A percentile compares a stretch with the other conserved stretches of the same genome.
These are phyloP conservation scores for Agriopis aurantiaria DNA, from an alignment of 2,888 invertebrate genomes.

Conservation along the genomic window DNA sequence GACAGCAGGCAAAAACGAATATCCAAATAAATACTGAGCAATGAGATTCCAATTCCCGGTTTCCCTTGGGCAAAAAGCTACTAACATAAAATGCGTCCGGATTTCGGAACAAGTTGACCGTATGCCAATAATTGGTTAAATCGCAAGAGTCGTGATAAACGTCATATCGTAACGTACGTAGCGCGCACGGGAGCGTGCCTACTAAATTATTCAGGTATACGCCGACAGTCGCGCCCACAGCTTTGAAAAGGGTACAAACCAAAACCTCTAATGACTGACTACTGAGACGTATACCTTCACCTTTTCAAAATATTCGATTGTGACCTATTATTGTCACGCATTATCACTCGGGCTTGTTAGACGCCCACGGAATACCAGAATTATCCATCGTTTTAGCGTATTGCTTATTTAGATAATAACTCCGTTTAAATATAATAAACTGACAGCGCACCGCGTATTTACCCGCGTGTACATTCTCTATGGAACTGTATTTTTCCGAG, in stretches of 20 bases:
- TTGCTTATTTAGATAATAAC: conserved; percentile 17
- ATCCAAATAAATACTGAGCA: conserved; percentile 42
- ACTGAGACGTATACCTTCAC: conserved; percentile 48
- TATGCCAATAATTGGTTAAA: conserved; percentile 54
- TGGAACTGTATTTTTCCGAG: too few species aligned
- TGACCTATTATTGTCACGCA: conserved; percentile 33
- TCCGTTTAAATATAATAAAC: neutral
- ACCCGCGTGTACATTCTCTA: neutral
- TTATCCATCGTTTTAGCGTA: conserved; percentile 15
- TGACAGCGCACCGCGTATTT: neutral
- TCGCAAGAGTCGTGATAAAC: conserved; percentile 56
- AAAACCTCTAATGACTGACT: conserved; percentile 59
- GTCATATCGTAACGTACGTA: conserved; percentile 51
- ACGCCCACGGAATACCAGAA: conserved; percentile 14
- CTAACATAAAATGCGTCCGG: conserved; percentile 36
- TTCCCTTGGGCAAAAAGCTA: conserved; percentile 30
- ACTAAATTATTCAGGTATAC: conserved; percentile 75
- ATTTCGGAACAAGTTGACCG: conserved; percentile 34
- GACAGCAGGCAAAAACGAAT: conserved; percentile 39
- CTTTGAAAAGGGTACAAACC: conserved; percentile 72
- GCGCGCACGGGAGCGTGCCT: conserved; percentile 54
- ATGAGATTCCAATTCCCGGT: conserved; percentile 36
- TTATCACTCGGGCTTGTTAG: conserved; percentile 4
- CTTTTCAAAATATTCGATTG: conserved; percentile 42
- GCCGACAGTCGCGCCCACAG: conserved; percentile 66